Evolutionary conservation across 2,797 vertebrate genomes (phyloP).

Genomic region (Anolis apletophallus): DNA sequence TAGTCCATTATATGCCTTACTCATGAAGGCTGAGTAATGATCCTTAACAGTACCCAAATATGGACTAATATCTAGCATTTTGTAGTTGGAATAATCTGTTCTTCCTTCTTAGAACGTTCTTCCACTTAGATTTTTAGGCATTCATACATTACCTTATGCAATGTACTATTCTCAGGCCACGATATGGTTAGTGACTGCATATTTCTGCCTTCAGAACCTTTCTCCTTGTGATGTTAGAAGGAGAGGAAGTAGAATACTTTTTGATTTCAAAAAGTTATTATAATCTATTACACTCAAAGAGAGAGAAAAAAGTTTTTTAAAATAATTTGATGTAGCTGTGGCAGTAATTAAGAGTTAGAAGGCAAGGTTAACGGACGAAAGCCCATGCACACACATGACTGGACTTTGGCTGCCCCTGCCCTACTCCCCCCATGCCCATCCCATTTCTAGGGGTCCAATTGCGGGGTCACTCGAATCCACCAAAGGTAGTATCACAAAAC

Average conservation of each 20-base stretch:
- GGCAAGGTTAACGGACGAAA: too few relatives aligned
- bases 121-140: background rate
- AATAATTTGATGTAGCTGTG: background rate
- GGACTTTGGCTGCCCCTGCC: too few relatives aligned
- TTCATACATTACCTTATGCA: background rate
- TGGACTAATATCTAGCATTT: background rate
- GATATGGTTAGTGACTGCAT: background rate
- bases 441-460: too few relatives aligned
- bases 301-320: background rate
- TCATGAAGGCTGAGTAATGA: background rate
- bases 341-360: background rate
- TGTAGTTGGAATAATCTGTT: background rate
- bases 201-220: background rate
- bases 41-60: background rate
- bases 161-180: too few relatives aligned
- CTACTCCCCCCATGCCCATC: too few relatives aligned
- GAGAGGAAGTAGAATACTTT: background rate
- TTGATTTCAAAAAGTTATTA: background rate
- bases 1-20: background rate
- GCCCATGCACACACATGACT: too few relatives aligned
- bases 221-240: background rate
- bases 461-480: too few relatives aligned
- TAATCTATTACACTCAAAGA: background rate
- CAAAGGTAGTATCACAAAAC: too few relatives aligned
- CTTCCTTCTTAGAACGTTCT: background rate